These are phyloP conservation scores for Sylvilagus bachmani DNA, from an alignment of 2,113 vertebrate species.

Conservation along the genomic window DNA sequence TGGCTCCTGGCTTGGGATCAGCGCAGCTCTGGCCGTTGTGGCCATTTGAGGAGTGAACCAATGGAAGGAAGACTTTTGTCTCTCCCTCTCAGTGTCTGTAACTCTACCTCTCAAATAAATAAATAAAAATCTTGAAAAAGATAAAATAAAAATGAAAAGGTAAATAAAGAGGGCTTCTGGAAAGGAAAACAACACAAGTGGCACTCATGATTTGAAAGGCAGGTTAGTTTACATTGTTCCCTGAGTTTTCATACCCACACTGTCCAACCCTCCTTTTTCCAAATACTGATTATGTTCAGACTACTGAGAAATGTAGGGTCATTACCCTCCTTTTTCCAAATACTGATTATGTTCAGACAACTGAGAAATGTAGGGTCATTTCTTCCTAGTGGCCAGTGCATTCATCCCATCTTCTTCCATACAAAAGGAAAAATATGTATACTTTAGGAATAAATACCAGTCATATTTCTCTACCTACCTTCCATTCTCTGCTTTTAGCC, in stretches of 20 bases:
- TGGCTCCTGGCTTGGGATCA: no score
- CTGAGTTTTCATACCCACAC: neutral
- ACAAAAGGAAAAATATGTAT: neutral
- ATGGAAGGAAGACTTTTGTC: no score
- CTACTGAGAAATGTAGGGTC: neutral
- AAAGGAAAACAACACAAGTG: neutral
- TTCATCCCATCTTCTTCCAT: constrained; percentile 6
- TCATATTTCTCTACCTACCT: neutral
- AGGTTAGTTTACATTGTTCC: neutral
- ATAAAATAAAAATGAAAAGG: neutral
- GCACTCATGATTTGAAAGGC: neutral
- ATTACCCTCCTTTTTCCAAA: neutral
- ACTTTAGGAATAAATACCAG: constrained; percentile 6
- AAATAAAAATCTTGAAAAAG: neutral
- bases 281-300: neutral
- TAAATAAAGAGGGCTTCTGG: neutral
- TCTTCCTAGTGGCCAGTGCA: neutral
- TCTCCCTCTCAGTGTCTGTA: no score
- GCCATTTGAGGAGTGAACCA: no score
- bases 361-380: neutral
- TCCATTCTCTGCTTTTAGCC: neutral
- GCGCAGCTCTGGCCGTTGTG: no score
- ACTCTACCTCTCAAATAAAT: no score
- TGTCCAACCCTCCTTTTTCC: neutral
- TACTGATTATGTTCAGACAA: neutral